phyloP scores from a whole-genome alignment of 2,113 vertebrate species.

The Gracilinanus agilis region DNA sequence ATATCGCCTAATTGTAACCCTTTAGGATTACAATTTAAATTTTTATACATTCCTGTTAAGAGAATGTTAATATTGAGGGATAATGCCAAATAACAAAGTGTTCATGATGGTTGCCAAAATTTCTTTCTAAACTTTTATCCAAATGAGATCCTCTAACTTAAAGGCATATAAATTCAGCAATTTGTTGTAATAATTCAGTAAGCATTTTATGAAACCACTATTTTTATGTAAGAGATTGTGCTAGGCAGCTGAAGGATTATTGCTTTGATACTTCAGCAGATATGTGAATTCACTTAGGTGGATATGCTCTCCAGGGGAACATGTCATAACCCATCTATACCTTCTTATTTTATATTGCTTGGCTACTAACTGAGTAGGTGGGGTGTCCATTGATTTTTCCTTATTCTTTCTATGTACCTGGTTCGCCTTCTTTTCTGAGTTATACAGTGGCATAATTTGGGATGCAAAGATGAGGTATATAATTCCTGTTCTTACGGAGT shows the following conservation, averaged over 20 bases:
- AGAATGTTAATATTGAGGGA: background rate
- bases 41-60: background rate
- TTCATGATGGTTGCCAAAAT: slow-evolving; percentile 4
- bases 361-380: background rate
- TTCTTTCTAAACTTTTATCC: background rate
- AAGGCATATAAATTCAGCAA: background rate
- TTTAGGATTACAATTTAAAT: background rate
- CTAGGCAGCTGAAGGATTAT: background rate
- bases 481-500: background rate
- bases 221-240: background rate
- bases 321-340: background rate
- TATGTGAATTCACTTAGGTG: background rate
- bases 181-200: background rate
- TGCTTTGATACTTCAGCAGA: background rate
- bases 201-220: background rate
- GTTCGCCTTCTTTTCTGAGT: background rate
- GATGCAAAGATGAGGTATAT: background rate
- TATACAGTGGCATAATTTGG: background rate
- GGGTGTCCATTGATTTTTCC: background rate
- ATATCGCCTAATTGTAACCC: background rate
- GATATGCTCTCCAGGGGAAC: background rate
- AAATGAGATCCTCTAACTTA: background rate
- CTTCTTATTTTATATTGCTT: background rate
- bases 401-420: background rate
- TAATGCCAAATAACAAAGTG: background rate